Base-by-base conservation (phyloP, 2,888 invertebrate genomes). In the Euzetes globulus region DNA sequence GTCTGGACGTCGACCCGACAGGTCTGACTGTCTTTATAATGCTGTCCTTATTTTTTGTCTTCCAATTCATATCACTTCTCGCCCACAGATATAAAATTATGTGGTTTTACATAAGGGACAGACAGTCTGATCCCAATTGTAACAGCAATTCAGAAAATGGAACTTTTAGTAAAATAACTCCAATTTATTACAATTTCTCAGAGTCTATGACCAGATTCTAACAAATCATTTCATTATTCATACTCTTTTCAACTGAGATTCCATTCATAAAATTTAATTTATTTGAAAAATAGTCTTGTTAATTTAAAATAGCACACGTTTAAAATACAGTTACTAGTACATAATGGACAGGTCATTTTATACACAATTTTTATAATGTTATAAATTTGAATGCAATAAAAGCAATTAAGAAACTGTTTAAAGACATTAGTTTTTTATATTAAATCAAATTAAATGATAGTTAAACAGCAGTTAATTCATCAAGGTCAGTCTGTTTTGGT, bases 31-130 rank as follows among this genome's bases (percentile, higher is more conserved):
- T 65, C 2, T 37, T n/a, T 37, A 9, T 65, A 7, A 37, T 65
- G 19, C n/a, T 65, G 17, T 13, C 19, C 7, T 19, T 65, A 1
- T 65, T 65, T 19, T 65, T 65, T n/a, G 37, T 65, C 1, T 65
- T 65, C n/a, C 37, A 33, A 37, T 65, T 65, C 19, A n/a, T 25
- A 37, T 65, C 65, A 9, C 65, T 65, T 11, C 11, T 65, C 4
- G 19, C 29, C n/a, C 65, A 65, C n/a, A 65, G 65, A 25, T 65
- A 65, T 37, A 65, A n/a, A 65, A n/a, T 19, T 37, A 17, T 65
- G 33, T 65, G 65, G 65, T n/a, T n/a, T 5, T 65, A 65, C n/a
- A 65, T 65, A 17, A 65, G 37, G 9, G 65, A 65, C n/a, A 19
- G 29, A 19, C 33, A 6, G n/a, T 4, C 37, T 37, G 60, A n/a